Evolutionary conservation across 2,797 vertebrate species (phyloP).

Genomic region (Acestrorhynchus altus): DNA sequence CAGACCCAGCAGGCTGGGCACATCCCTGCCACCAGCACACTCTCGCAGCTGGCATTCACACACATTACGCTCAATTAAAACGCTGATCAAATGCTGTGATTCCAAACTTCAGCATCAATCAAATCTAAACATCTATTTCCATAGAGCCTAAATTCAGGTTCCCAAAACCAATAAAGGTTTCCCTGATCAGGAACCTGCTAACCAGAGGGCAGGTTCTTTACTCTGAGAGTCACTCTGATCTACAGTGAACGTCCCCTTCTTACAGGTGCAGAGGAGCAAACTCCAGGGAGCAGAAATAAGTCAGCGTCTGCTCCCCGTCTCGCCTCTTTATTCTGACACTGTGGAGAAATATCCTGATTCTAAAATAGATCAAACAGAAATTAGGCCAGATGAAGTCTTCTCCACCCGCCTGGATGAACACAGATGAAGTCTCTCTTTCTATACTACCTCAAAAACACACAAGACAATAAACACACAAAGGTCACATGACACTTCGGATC

Average conservation of each 20-base stretch:
- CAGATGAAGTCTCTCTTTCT: not conserved
- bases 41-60: too few species aligned
- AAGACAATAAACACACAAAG: slow-evolving; percentile 15
- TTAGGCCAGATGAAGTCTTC: slow-evolving; percentile 41
- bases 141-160: too few species aligned
- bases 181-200: too few species aligned
- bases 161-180: too few species aligned
- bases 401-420: slow-evolving; percentile 38
- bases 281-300: slow-evolving; percentile 20
- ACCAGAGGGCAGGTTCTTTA: too few species aligned
- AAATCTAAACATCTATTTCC: too few species aligned
- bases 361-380: slow-evolving; percentile 47
- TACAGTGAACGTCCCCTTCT: slow-evolving; percentile 3
- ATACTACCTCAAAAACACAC: not conserved
- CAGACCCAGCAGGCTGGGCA: too few species aligned
- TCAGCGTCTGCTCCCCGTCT: not conserved
- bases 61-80: too few species aligned
- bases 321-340: not conserved
- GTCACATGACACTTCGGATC: not conserved
- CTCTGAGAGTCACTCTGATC: too few species aligned
- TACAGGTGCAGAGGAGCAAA: not conserved
- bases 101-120: too few species aligned
- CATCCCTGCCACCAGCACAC: too few species aligned
- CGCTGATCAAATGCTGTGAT: too few species aligned
- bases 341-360: slow-evolving; percentile 31